Conservation (phyloP, 2,888 invertebrate species). For the Encarsia formosa region DNA sequence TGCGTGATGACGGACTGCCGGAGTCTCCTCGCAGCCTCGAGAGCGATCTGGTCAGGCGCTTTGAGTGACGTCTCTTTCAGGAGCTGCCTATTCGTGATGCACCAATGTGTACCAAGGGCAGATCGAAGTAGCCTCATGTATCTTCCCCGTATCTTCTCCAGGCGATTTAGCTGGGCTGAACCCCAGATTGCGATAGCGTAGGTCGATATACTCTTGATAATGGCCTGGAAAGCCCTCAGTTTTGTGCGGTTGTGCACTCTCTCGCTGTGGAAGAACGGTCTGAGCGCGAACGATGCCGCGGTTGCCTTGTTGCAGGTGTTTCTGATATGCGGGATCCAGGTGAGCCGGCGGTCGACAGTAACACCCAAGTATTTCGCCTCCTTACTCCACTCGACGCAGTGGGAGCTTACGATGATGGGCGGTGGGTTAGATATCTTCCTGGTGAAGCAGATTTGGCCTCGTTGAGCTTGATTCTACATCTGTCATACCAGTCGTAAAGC, state of each 20-base stretch:
- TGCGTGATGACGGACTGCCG: too few species aligned
- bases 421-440: neutral
- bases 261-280: neutral
- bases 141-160: neutral
- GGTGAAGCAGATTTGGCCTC: conserved; percentile 4
- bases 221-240: conserved; percentile 3
- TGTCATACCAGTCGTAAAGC: too few species aligned
- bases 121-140: conserved; percentile 2
- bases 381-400: conserved; percentile 2
- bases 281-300: neutral
- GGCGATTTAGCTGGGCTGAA: too few species aligned
- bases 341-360: too few species aligned
- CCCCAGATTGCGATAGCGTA: conserved; percentile 14
- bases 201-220: conserved; percentile 14
- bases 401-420: too few species aligned
- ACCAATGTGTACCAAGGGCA: conserved; percentile 10
- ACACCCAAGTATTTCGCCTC: too few species aligned
- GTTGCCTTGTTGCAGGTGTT: neutral
- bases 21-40: too few species aligned
- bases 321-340: conserved; percentile 5
- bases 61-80: too few species aligned
- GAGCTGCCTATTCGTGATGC: conserved; percentile 12
- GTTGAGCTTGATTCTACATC: conserved; percentile 1
- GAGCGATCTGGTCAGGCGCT: too few species aligned
- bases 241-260: neutral